phyloP scores from a whole-genome alignment of 2,797 vertebrate species.

The Mormyrops attenuatus region DNA sequence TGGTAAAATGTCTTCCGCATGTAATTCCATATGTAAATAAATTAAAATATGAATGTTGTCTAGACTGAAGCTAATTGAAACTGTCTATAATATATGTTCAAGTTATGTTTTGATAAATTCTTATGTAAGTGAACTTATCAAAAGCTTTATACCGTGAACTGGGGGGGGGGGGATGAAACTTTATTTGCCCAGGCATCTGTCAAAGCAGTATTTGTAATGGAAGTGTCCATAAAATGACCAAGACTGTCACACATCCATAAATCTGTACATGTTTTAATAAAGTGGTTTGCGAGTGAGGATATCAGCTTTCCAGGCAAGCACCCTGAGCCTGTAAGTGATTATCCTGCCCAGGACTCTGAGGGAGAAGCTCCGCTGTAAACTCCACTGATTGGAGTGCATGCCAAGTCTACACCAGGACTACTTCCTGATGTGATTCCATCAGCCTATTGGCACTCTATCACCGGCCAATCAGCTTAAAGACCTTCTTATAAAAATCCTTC shows the following conservation, averaged over 20 bases:
- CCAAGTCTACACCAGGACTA: not conserved
- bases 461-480: slow-evolving; percentile 2
- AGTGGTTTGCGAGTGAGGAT: not conserved
- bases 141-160: not conserved
- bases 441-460: slow-evolving; percentile 9
- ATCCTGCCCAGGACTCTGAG: not conserved
- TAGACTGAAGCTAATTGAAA: not conserved
- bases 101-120: not conserved
- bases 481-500: not conserved
- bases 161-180: not conserved
- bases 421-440: not conserved
- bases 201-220: not conserved
- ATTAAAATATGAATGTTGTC: not conserved
- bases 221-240: not conserved
- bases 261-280: not conserved
- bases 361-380: not conserved
- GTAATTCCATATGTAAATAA: not conserved
- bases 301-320: not conserved
- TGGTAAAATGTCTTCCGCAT: not conserved
- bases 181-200: not conserved
- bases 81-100: not conserved
- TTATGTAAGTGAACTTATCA: slow-evolving; percentile 1
- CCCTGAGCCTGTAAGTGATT: not conserved
- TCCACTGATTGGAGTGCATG: slow-evolving; percentile 6
- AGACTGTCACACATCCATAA: not conserved